Evolutionary conservation across 2,113 vertebrate genomes (phyloP).

Genomic region (Origma solitaria): DNA sequence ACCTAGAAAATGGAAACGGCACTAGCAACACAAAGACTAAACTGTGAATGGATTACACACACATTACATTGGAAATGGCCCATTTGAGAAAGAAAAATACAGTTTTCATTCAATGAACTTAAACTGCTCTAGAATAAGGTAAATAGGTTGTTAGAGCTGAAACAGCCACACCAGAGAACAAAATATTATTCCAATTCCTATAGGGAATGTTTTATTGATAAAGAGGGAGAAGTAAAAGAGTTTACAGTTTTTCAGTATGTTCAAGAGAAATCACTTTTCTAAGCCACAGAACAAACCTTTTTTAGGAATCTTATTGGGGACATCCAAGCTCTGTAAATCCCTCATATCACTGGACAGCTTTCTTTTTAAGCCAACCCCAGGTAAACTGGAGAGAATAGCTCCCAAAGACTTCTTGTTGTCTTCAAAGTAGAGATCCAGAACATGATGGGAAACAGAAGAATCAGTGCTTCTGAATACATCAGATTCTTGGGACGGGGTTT

Average conservation of each 20-base stretch:
- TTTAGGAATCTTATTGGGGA: slow-evolving; percentile 77
- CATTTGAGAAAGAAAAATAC: not conserved
- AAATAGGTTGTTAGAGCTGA: not conserved
- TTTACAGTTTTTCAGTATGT: not conserved
- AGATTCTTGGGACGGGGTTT: slow-evolving; percentile 67
- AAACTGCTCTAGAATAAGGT: not conserved
- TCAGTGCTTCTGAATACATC: slow-evolving; percentile 49
- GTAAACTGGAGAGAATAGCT: slow-evolving; percentile 72
- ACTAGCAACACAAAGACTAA: not conserved
- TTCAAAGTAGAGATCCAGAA: slow-evolving; percentile 59
- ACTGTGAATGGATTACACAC: not conserved
- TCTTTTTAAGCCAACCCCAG: slow-evolving; percentile 78
- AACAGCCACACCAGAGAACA: not conserved
- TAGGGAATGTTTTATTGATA: not conserved
- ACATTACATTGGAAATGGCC: not conserved
- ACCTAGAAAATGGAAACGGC: not conserved
- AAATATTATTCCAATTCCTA: not conserved
- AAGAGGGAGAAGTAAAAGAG: not conserved
- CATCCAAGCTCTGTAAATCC: slow-evolving; percentile 35
- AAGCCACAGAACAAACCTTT: slow-evolving; percentile 69
- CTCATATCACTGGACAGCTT: slow-evolving; percentile 72
- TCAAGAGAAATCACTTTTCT: not conserved
- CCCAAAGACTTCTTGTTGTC: slow-evolving; percentile 76
- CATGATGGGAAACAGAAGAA: slow-evolving; percentile 60
- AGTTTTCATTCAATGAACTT: not conserved